Percentiles rank a stretch among this genome's conserved stretches.
Conservation (phyloP, 23 tunicate species). For the Clavelina lepadiformis region DNA sequence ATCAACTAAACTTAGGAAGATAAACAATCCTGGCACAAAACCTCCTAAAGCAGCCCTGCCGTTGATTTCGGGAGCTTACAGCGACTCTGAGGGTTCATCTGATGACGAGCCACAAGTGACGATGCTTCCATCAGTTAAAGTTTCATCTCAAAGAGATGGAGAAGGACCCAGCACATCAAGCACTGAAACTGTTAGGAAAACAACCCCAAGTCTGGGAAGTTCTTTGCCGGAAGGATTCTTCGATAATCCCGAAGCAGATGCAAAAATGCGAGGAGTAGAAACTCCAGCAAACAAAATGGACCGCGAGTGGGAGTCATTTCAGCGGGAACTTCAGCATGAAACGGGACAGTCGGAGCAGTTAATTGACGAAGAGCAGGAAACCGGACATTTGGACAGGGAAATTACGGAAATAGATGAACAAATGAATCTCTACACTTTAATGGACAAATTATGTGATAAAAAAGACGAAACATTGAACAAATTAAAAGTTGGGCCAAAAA, state of each 20-base stretch:
- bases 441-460: conserved; percentile 55
- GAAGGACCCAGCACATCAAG: too few relatives aligned
- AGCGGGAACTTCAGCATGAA: conserved; percentile 63
- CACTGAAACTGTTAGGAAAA: background rate
- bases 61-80: conserved; percentile 16
- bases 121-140: background rate
- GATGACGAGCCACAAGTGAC: too few relatives aligned
- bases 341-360: conserved; percentile 84
- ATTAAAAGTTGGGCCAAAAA: background rate
- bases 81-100: conserved; percentile 18
- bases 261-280: conserved; percentile 96
- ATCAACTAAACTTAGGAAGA: too few relatives aligned
- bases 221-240: conserved; percentile 90
- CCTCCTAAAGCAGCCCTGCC: background rate
- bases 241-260: conserved; percentile 83
- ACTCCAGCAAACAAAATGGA: conserved; percentile 95
- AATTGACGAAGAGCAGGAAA: conserved; percentile 86
- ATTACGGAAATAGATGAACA: conserved; percentile 78
- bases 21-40: too few relatives aligned
- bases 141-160: background rate
- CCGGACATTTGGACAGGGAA: conserved; percentile 74
- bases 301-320: conserved; percentile 92
- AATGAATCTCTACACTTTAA: conserved; percentile 40
- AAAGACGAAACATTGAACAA: conserved; percentile 11
- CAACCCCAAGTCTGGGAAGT: background rate